Evolutionary conservation across 2,888 invertebrate species (phyloP), one percentile per base, ranked within the genome.

Genomic region (Rhyacophila evoluta): DNA sequence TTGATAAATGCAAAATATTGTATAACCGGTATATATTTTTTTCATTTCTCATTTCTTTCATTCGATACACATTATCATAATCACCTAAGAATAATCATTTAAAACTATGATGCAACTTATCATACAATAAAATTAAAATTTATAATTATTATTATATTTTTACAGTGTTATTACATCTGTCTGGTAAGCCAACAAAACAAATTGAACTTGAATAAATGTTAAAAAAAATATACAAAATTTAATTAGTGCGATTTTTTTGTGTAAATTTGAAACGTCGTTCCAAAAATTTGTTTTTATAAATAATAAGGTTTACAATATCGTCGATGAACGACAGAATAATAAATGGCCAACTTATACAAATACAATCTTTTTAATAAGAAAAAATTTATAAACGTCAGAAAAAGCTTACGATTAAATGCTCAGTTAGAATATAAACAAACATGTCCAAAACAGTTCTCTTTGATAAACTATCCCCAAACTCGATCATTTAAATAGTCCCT

Each of bases 51-150:
- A 19, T 55, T 55, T 19, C 55, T 55, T 55, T 19, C 41, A 55
- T 55, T 55, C 55, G 55, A 55, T 55, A 55, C 15, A 55, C 55
- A 55, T 55, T 55, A 55, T 55, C 55, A 55, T 25, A 55, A 55
- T 55, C 55, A 36, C 75, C 75, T 75, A 70, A 36, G 72, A 70
- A 75, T 80, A 75, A 41, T 55, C 70, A 67, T 72, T 74, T 38
- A 80, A 76, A 72, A 36, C 77, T 77, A 80, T 38, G 74, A 80
- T 80, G 75, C 77, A 72, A 77, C 74, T 77, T 71, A 79, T 55
- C 70, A 27, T 71, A 77, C 67, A 68, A 75, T 72, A 72, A 74
- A 77, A 75, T 72, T 75, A 67, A 75, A 75, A 75, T 75, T 77
- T 69, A 36, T 38, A 74, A 41, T 75, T 72, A 80, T 74, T 80